Base-by-base conservation (phyloP, 2,888 invertebrate genomes). In the Cheilosia vulpina region DNA sequence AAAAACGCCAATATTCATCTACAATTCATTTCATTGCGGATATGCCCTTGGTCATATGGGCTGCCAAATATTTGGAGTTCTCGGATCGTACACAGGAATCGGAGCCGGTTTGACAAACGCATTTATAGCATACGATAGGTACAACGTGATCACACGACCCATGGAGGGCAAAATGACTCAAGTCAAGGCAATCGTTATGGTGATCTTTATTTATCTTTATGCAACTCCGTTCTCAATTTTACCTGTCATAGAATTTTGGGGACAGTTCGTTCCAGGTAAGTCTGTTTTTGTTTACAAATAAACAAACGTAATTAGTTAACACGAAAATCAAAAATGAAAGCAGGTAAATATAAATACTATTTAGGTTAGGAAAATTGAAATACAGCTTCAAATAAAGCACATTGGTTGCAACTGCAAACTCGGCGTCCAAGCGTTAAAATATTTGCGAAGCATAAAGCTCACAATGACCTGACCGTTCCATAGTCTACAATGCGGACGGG, bases 81-180 rank as follows among this genome's bases (percentile, higher is more conserved):
- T 97, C 90, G 97, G 97, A 0, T 93, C 97, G 0, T 93, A 96
- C 87, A 95, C 96, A 15, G 97, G 97, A 19, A 97, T 97, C 65
- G 97, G 95, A 0, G 96, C 96, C 0, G 93, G 94, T 0, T 95
- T 96, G 92, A 96, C 97, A 0, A 97, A 97, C 89, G 96, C 97
- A 4, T 96, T 96, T 77, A 97, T 97, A 80, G 96, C 97, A 15
- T 97, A 96, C 89, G 97, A 97, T 91, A 94, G 97, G 53, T 94
- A 91, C 89, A 95, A 95, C 87, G 95, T 97, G 0, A 97, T 97
- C 87, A 96, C 97, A 0, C 94, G 95, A 50, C 97, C 97, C 4
- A 94, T 97, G 87, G 97, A 96, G 90, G 96, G 97, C 2, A 96
- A 96, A 90, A 91, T 97, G 88, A 96, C 96, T 0, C 94, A 94